These are phyloP conservation scores for Equus quagga DNA, from an alignment of 2,113 vertebrate species.

Conservation along the genomic window DNA sequence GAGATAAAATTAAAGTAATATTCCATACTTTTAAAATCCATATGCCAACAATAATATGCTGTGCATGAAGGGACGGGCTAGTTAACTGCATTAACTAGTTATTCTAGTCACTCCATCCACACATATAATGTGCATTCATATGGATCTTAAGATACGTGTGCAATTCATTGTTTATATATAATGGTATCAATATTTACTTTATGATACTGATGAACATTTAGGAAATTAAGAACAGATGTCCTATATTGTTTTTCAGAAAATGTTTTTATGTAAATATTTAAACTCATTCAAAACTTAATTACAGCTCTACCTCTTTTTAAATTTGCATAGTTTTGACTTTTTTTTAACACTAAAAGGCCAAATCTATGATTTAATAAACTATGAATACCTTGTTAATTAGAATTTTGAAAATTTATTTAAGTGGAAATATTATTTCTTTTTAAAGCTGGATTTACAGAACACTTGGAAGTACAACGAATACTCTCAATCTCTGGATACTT, in stretches of 20 bases:
- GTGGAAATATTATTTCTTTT: not conserved
- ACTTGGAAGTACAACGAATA: not conserved
- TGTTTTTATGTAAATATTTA: not conserved
- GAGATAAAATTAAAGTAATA: not conserved
- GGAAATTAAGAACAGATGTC: not conserved
- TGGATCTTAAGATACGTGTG: not conserved
- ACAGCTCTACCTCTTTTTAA: not conserved
- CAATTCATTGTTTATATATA: not conserved
- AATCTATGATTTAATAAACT: not conserved
- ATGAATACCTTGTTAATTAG: not conserved
- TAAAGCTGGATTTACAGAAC: not conserved
- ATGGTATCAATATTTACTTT: not conserved
- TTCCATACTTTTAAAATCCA: not conserved
- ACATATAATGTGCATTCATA: not conserved
- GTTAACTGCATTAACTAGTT: not conserved
- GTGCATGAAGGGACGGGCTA: not conserved
- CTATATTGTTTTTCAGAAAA: not conserved
- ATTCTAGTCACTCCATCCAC: not conserved
- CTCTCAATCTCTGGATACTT: not conserved
- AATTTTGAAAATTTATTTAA: constrained; percentile 11
- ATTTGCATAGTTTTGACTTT: not conserved
- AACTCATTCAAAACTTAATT: not conserved
- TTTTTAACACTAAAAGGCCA: not conserved
- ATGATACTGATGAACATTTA: not conserved
- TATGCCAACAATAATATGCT: not conserved